Conservation (phyloP, 30 jellyfish, hydroid and myxozoan species). For the Aurelia sp. region DNA sequence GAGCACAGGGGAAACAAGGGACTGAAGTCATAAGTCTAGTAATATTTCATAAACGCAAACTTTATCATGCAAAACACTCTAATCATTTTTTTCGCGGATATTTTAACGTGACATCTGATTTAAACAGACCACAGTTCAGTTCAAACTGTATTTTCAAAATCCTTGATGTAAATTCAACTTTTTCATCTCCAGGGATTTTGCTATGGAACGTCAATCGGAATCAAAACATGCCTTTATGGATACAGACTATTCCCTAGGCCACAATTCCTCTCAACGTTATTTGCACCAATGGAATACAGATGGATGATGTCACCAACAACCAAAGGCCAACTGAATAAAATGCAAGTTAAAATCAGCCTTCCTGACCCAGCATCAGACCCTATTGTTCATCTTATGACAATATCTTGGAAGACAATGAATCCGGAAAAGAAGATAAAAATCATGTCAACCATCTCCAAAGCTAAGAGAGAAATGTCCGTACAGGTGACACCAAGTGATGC, state of each 20-base stretch:
- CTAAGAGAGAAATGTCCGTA: background rate
- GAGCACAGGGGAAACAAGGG: too few relatives aligned
- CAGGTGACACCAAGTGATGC: constrained; percentile 8
- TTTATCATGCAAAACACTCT: too few relatives aligned
- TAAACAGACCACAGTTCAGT: too few relatives aligned
- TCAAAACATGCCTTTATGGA: constrained; percentile 49
- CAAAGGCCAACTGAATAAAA: background rate
- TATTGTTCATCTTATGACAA: background rate
- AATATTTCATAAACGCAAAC: too few relatives aligned
- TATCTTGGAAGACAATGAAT: background rate
- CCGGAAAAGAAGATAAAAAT: constrained; percentile 7
- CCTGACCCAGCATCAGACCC: constrained; percentile 6
- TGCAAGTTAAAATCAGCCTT: constrained; percentile 15
- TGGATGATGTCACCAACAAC: constrained; percentile 26
- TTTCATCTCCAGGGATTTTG: constrained; percentile 39
- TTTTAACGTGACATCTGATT: too few relatives aligned
- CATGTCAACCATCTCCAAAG: background rate
- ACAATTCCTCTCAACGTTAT: constrained; percentile 20
- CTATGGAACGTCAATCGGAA: constrained; percentile 17
- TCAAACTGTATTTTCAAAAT: too few relatives aligned
- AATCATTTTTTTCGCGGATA: too few relatives aligned
- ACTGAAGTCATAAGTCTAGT: too few relatives aligned
- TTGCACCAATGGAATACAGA: constrained; percentile 64
- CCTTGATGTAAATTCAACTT: too few relatives aligned
- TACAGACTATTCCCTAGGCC: constrained; percentile 31